These are phyloP conservation scores for Ciona savignyi DNA, from an alignment of 23 tunicate genomes.

Conservation along the genomic window DNA sequence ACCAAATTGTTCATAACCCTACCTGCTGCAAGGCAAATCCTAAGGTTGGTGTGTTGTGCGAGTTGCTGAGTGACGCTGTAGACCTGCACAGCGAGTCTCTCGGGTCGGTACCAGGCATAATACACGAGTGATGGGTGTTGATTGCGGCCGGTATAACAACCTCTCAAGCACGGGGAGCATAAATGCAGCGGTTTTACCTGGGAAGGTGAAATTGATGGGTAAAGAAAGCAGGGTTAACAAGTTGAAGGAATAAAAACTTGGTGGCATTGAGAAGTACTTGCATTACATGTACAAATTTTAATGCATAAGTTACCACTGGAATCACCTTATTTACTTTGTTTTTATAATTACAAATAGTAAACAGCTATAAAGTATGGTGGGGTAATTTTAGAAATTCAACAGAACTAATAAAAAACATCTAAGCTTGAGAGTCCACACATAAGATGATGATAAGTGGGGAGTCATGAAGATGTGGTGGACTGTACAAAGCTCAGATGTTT, in stretches of 20 bases:
- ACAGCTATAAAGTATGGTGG: too few species aligned
- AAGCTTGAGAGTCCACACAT: too few species aligned
- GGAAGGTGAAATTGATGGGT: neutral
- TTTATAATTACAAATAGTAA: too few species aligned
- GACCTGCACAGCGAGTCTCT: constrained; percentile 86
- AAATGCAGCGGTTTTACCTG: constrained; percentile 97
- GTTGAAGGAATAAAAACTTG: neutral
- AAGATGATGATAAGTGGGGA: too few species aligned
- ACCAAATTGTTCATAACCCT: neutral
- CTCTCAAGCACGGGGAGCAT: constrained; percentile 91
- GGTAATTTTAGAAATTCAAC: too few species aligned
- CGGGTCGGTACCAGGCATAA: constrained; percentile 85
- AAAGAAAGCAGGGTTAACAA: neutral
- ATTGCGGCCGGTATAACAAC: constrained; percentile 45
- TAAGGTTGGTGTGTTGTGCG: constrained; percentile 49
- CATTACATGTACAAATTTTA: too few species aligned
- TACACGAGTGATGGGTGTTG: constrained; percentile 70
- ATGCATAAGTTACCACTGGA: too few species aligned
- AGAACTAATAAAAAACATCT: too few species aligned
- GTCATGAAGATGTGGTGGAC: too few species aligned
- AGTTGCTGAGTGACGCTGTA: constrained; percentile 70
- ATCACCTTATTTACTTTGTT: too few species aligned
- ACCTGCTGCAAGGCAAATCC: constrained; percentile 86
- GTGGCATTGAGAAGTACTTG: neutral
- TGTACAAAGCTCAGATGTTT: too few species aligned